Percentiles rank a stretch among this genome's conserved stretches.
Evolutionary conservation across 2,797 vertebrate species (phyloP).

Genomic region (Melanotaenia parkinsoni): DNA sequence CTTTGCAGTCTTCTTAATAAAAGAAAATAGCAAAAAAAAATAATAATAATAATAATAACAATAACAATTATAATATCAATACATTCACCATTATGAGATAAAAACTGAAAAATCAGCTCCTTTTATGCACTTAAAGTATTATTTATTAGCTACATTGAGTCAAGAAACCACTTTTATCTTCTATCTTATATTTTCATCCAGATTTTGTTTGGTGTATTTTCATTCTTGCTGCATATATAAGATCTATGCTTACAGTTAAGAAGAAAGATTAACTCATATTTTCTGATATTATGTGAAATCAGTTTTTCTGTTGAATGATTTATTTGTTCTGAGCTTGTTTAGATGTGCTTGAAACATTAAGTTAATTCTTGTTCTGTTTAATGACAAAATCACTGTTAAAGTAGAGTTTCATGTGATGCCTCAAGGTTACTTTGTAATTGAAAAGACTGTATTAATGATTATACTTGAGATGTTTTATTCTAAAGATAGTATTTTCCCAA

Average conservation of each 20-base stretch:
- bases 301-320: neutral
- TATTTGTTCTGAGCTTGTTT: neutral
- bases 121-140: neutral
- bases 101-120: neutral
- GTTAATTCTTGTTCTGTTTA: neutral
- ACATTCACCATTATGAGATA: neutral
- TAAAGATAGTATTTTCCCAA: neutral
- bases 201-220: too few relatives aligned
- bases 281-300: too few relatives aligned
- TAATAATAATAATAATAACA: too few relatives aligned
- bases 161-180: neutral
- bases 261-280: too few relatives aligned
- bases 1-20: neutral
- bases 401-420: neutral
- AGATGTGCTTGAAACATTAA: neutral
- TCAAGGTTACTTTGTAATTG: neutral
- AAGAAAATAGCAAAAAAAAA: too few relatives aligned
- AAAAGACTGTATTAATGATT: conserved; percentile 1
- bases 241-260: too few relatives aligned
- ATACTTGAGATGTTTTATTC: neutral
- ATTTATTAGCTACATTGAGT: too few relatives aligned
- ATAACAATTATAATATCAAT: too few relatives aligned
- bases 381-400: neutral
- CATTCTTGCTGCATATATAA: too few relatives aligned
- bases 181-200: too few relatives aligned